phyloP scores from a whole-genome alignment of 2,113 vertebrate genomes.

The Aphyosemion australe region DNA sequence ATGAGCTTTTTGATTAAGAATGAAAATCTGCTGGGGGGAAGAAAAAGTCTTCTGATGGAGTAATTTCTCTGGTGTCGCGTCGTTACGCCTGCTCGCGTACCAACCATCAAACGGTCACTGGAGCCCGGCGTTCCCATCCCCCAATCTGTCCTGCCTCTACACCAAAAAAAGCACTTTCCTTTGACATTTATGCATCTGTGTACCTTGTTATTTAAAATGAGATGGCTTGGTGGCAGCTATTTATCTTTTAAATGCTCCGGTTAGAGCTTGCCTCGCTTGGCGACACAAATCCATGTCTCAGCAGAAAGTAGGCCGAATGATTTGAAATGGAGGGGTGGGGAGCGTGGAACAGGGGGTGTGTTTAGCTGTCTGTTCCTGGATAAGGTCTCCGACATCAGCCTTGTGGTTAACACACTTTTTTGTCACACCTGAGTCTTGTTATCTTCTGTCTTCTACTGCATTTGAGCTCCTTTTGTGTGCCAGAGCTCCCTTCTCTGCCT shows the following conservation, averaged over 20 bases:
- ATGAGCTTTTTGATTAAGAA: conserved; percentile 79
- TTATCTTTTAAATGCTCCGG: conserved; percentile 42
- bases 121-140: conserved; percentile 28
- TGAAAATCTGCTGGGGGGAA: conserved; percentile 59
- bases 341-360: conserved; percentile 16
- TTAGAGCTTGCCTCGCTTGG: conserved; percentile 37
- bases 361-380: conserved; percentile 39
- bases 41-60: conserved; percentile 43
- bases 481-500: conserved; percentile 41
- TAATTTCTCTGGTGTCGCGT: conserved; percentile 58
- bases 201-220: conserved; percentile 56
- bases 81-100: conserved; percentile 33
- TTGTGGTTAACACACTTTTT: conserved; percentile 41
- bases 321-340: conserved; percentile 28
- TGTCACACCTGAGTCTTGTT: conserved; percentile 50
- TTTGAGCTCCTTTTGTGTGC: conserved; percentile 21
- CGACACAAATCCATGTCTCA: conserved; percentile 30
- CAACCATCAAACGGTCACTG: conserved; percentile 29
- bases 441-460: conserved; percentile 27
- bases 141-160: conserved; percentile 26
- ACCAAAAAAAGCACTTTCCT: conserved; percentile 27
- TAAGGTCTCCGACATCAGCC: conserved; percentile 44
- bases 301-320: conserved; percentile 33
- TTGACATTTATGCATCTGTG: conserved; percentile 55
- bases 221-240: conserved; percentile 37